Evolutionary conservation across 2,113 vertebrate genomes (phyloP).

Genomic region (Beaufortia kweichowensis): DNA sequence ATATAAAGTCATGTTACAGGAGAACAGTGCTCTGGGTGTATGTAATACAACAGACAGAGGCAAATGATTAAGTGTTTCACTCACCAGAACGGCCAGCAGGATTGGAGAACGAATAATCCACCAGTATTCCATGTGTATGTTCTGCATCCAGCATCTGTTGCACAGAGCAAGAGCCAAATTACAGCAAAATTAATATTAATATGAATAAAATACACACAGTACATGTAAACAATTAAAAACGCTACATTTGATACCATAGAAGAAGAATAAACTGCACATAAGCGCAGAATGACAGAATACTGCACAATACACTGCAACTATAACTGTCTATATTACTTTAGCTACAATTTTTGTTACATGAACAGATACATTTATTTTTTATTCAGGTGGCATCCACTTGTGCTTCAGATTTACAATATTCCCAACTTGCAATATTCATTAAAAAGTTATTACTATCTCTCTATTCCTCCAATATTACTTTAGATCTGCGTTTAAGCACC

Average conservation of each 20-base stretch:
- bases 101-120: slow-evolving; percentile 93
- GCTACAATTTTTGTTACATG: not conserved
- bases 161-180: not conserved
- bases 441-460: no score
- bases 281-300: not conserved
- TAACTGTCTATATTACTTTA: no score
- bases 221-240: not conserved
- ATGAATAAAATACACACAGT: not conserved
- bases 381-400: no score
- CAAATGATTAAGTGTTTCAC: slow-evolving; percentile 68
- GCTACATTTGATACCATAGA: not conserved
- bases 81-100: slow-evolving; percentile 91
- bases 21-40: not conserved
- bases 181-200: not conserved
- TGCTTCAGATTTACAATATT: not conserved
- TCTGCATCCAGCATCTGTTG: slow-evolving; percentile 89
- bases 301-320: not conserved
- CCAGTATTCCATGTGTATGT: slow-evolving; percentile 92
- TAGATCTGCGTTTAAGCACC: no score
- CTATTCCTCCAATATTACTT: no score
- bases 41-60: not conserved
- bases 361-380: not conserved
- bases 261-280: not conserved
- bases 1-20: not conserved
- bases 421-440: no score